Evolutionary conservation across 2,888 invertebrate species (phyloP).

Genomic region (Lagria hirta): DNA sequence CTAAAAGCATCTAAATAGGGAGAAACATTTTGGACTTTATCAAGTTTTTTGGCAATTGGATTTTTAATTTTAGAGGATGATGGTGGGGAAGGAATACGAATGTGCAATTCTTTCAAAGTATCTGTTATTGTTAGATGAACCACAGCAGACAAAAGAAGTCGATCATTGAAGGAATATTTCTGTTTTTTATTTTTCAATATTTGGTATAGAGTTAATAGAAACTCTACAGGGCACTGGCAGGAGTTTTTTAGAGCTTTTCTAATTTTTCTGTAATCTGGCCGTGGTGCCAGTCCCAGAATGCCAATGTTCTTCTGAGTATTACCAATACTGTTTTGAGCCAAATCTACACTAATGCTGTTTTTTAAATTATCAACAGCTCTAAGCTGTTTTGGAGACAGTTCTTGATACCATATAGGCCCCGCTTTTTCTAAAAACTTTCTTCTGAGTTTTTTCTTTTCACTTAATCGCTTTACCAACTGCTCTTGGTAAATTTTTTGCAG

Average conservation of each 20-base stretch:
- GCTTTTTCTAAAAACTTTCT: too few relatives aligned
- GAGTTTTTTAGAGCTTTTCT: slow-evolving; percentile 43
- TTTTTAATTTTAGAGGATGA: too few relatives aligned
- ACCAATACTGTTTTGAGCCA: slow-evolving; percentile 32
- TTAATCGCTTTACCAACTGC: slow-evolving; percentile 3
- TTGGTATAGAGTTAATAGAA: slow-evolving; percentile 49
- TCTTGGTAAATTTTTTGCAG: slow-evolving; percentile 11
- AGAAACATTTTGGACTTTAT: too few relatives aligned
- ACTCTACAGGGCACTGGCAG: slow-evolving; percentile 47
- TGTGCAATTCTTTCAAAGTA: slow-evolving; percentile 50
- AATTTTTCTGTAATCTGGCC: slow-evolving; percentile 40
- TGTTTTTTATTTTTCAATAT: slow-evolving; percentile 44
- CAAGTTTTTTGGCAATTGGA: too few relatives aligned
- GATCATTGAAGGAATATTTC: slow-evolving; percentile 48
- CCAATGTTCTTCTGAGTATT: slow-evolving; percentile 43
- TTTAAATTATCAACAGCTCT: slow-evolving; percentile 40
- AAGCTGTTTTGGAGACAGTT: slow-evolving; percentile 47
- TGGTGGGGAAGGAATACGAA: slow-evolving; percentile 52
- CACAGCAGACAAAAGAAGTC: slow-evolving; percentile 49
- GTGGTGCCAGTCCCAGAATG: slow-evolving; percentile 42
- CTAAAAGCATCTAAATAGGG: slow-evolving; percentile 44
- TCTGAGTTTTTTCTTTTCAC: too few relatives aligned
- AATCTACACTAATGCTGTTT: slow-evolving; percentile 38
- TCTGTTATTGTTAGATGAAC: slow-evolving; percentile 48
- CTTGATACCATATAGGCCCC: slow-evolving; percentile 51